A percentile compares a stretch with the other conserved stretches of the same genome.
Evolutionary conservation across 2,113 vertebrate species (phyloP).

Genomic region (Chinchilla lanigera): DNA sequence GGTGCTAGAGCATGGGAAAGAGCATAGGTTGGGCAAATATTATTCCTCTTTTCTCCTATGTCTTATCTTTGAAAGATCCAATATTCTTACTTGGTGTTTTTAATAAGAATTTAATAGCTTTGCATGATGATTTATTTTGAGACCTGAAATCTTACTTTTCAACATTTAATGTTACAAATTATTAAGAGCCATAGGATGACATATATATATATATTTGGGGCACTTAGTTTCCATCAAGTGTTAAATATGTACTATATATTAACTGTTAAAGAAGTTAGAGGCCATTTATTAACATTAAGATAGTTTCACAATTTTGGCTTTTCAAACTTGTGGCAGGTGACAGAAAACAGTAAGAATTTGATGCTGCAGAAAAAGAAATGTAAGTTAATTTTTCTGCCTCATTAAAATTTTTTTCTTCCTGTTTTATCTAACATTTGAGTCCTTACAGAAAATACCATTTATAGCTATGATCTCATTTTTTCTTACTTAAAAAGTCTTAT

Average conservation of each 20-base stretch:
- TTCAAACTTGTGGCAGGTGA: background rate
- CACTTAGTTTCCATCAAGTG: constrained; percentile 36
- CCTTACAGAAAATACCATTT: constrained; percentile 44
- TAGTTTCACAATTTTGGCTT: constrained; percentile 32
- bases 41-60: background rate
- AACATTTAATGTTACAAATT: constrained; percentile 25
- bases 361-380: constrained; percentile 9
- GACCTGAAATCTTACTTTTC: constrained; percentile 52
- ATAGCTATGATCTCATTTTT: constrained; percentile 51
- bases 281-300: background rate
- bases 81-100: constrained; percentile 37
- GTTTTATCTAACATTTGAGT: constrained; percentile 41
- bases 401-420: constrained; percentile 30
- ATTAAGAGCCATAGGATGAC: constrained; percentile 19
- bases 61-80: constrained; percentile 30
- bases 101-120: constrained; percentile 34
- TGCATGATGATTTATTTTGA: constrained; percentile 38
- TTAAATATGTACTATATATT: constrained; percentile 36
- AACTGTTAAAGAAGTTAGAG: constrained; percentile 41
- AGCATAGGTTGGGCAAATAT: background rate
- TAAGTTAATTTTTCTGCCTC: constrained; percentile 52
- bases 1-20: background rate
- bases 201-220: constrained; percentile 2
- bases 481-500: constrained; percentile 16
- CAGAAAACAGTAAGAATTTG: constrained; percentile 48